These are phyloP conservation scores for Choloepus hoffmanni DNA, from an alignment of 2,113 vertebrate species.

Conservation along the genomic window DNA sequence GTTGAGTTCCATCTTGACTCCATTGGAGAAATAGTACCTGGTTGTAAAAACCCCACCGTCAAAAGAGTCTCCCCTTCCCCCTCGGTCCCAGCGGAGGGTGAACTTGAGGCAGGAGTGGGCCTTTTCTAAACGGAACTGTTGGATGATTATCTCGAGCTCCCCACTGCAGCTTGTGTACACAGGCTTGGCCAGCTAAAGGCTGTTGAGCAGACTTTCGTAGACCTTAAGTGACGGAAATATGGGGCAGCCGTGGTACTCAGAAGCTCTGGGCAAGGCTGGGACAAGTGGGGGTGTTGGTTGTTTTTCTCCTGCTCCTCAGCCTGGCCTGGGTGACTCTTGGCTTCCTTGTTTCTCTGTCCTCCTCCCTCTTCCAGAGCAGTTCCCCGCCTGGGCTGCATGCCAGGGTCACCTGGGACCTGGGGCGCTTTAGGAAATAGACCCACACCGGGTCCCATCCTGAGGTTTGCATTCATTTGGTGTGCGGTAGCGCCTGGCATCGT, in stretches of 20 bases:
- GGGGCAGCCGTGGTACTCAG: no score
- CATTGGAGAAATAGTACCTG: background rate
- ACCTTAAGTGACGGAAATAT: background rate
- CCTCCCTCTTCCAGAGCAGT: background rate
- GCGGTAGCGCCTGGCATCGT: background rate
- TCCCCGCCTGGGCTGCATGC: background rate
- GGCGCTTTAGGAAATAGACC: accelerated
- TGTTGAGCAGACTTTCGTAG: background rate
- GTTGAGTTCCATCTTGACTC: background rate
- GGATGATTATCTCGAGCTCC: background rate
- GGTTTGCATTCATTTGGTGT: accelerated
- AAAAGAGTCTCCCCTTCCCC: no score
- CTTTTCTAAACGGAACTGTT: background rate
- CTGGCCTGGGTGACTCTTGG: no score
- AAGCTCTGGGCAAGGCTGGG: background rate
- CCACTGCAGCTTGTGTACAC: background rate
- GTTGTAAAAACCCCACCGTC: accelerated
- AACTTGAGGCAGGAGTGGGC: background rate
- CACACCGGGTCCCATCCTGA: background rate
- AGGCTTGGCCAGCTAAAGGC: background rate
- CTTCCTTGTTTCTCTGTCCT: background rate
- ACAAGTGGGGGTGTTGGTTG: accelerated
- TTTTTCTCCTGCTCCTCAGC: background rate
- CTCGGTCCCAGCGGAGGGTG: accelerated
- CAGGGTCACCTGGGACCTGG: background rate